phyloP scores from a whole-genome alignment of 92 coral and sea anemone species.

The Bergia puertoricense region DNA sequence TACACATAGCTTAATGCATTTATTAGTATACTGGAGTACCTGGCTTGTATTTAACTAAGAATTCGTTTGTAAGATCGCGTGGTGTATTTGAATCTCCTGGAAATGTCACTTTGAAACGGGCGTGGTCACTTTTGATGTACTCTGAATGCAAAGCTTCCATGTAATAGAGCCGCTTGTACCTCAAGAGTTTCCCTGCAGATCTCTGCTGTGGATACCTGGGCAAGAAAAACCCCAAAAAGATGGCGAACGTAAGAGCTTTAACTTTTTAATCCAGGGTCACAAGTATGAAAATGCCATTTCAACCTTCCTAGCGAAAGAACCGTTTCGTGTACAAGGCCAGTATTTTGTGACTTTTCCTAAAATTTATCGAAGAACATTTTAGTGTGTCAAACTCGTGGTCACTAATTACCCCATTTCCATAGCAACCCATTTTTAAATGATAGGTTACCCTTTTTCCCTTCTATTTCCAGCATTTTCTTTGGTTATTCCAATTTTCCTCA shows the following conservation, averaged over 20 bases:
- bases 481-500: too few relatives aligned
- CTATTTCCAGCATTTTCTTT: too few relatives aligned
- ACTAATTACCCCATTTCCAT: too few relatives aligned
- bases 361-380: too few relatives aligned
- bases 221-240: neutral
- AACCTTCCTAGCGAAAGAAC: too few relatives aligned
- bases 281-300: too few relatives aligned
- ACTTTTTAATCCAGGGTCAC: too few relatives aligned
- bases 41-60: constrained; percentile 53
- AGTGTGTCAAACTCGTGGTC: too few relatives aligned
- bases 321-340: too few relatives aligned
- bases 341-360: too few relatives aligned
- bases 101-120: constrained; percentile 54
- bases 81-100: constrained; percentile 51
- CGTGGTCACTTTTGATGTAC: constrained; percentile 55
- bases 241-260: neutral
- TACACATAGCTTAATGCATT: neutral
- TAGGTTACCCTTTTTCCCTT: too few relatives aligned
- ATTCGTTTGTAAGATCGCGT: constrained; percentile 29
- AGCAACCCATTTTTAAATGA: too few relatives aligned
- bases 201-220: constrained; percentile 60
- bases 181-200: constrained; percentile 58
- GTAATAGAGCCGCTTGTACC: constrained; percentile 59
- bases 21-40: constrained; percentile 30
- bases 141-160: constrained; percentile 75